Evolutionary conservation across 2,888 invertebrate genomes (phyloP), one percentile per base, ranked within the genome.

Genomic region (Scaptodrosophila latifasciaeformis): DNA sequence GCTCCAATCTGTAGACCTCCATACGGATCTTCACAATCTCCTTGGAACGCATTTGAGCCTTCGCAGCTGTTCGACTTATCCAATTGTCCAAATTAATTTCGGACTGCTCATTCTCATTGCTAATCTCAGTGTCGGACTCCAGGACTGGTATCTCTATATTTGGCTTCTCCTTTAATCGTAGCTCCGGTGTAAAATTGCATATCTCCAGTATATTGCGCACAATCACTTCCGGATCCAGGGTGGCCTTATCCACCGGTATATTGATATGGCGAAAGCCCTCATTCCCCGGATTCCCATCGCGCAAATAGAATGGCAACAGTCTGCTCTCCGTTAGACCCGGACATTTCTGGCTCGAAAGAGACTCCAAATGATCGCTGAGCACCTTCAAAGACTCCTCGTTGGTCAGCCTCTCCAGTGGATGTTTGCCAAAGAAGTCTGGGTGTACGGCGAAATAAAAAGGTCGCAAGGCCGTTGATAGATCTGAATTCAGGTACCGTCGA

Each of bases 361-460:
- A 91, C 85, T 95, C 93, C 67, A 97, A 87, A 76, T 95, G 90
- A 21, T 93, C 92, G 87, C 95, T 96, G 48, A 97, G 87, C 70
- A 92, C 91, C 85, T 96, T 95, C 57, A 97, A 85, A 0, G 96
- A 96, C 76, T 93, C 91, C 87, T 97, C 96, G 89, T 97, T 97
- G 0, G 92, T 91, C 64, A 90, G 90, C 93, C 96, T 64, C 88
- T 96, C 94, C 80, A 90, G 90, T 35, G 97, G 96, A 88, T 92
- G 92, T 86, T 93, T 92, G 53, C 95, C 95, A 88, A 97, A 96
- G 31, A 96, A 89, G 88, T 97, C 96, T 7, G 97, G 97, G 88
- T 97, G 97, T 2, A 97, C 96, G 57, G 92, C 92, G 84, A 96
- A 96, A 87, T 96, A 96, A 87, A 97, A 96, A 7, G 96, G 97